These are phyloP conservation scores for Siniperca knerii DNA, from an alignment of 2,113 vertebrate species.

Conservation along the genomic window DNA sequence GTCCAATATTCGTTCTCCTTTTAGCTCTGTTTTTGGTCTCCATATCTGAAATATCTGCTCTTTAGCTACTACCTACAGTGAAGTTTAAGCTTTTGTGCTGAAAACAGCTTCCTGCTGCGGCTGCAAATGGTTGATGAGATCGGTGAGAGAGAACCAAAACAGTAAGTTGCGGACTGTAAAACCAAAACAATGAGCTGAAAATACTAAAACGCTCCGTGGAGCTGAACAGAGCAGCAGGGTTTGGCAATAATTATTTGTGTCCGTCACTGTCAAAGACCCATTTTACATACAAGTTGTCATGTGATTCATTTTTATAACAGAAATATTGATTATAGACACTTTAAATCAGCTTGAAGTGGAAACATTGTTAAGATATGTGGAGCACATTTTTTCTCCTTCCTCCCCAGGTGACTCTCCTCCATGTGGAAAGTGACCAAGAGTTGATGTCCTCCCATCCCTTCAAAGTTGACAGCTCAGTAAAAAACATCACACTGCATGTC, in stretches of 20 bases:
- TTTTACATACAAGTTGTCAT: not conserved
- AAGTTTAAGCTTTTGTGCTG: not conserved
- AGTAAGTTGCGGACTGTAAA: not conserved
- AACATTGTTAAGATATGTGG: not conserved
- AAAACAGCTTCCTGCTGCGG: not conserved
- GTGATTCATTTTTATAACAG: not conserved
- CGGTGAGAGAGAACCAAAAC: not conserved
- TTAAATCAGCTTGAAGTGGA: not conserved
- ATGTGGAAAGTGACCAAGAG: constrained; percentile 72
- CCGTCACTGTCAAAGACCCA: not conserved
- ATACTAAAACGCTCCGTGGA: not conserved
- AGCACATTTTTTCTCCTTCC: not conserved
- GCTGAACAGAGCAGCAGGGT: not conserved
- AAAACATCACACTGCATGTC: constrained; percentile 81
- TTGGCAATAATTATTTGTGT: not conserved
- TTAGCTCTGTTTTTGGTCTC: not conserved
- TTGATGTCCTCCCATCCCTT: constrained; percentile 76
- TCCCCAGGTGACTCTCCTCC: constrained; percentile 87
- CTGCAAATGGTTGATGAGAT: not conserved
- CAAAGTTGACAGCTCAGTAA: constrained; percentile 84
- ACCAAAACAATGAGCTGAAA: not conserved
- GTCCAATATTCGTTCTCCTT: not conserved
- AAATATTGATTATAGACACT: not conserved
- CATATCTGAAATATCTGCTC: not conserved
- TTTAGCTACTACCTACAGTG: not conserved